Percentiles rank a stretch among this genome's conserved stretches.
These are phyloP conservation scores for Rhinichthys osculus DNA, from an alignment of 2,797 vertebrate genomes.

Conservation along the genomic window DNA sequence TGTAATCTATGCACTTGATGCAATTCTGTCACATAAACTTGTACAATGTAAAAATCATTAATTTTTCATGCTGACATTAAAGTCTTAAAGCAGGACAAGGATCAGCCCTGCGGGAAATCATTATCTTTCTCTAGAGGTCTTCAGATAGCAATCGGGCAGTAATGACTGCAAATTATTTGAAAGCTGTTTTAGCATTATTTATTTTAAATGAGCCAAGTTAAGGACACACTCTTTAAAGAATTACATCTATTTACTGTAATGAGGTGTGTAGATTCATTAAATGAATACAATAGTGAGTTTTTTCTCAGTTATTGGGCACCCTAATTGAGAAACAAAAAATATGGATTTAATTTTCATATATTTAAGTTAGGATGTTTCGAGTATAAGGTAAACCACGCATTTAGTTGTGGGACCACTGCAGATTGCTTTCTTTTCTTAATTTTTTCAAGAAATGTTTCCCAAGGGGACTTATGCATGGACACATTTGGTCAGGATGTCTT, in stretches of 20 bases:
- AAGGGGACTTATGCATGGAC: background rate
- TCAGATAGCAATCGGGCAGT: conserved; percentile 39
- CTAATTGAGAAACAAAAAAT: background rate
- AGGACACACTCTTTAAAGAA: background rate
- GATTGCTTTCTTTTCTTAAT: background rate
- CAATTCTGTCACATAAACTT: conserved; percentile 6
- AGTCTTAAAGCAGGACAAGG: conserved; percentile 47
- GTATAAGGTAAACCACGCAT: background rate
- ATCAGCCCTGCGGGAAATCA: conserved; percentile 50
- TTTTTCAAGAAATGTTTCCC: background rate
- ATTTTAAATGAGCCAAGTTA: conserved; percentile 26
- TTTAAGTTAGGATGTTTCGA: background rate
- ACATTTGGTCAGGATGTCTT: background rate
- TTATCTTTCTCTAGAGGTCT: conserved; percentile 43
- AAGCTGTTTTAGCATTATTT: conserved; percentile 25
- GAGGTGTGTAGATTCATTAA: background rate
- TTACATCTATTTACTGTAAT: background rate
- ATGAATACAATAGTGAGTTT: background rate
- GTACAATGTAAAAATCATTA: conserved; percentile 9
- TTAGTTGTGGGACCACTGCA: background rate
- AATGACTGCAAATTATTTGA: conserved; percentile 45
- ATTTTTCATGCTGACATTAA: conserved; percentile 15
- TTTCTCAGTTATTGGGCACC: background rate
- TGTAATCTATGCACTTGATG: background rate
- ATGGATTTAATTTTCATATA: background rate